Base-by-base conservation (phyloP, 2,888 invertebrate genomes). In the Eustalomyia histrio region DNA sequence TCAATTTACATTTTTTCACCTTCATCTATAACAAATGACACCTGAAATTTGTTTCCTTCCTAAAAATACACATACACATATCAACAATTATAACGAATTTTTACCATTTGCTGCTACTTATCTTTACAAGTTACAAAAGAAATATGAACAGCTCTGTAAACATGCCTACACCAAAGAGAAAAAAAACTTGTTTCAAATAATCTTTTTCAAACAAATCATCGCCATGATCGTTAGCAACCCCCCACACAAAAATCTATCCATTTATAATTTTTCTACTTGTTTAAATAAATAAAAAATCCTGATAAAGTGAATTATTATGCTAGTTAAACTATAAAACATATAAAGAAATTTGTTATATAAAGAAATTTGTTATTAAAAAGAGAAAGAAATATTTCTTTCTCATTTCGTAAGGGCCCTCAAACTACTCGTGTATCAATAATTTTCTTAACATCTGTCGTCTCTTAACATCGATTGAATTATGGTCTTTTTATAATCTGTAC, bases 291-390 rank as follows among this genome's bases (percentile, higher is more conserved):
- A 24, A 65, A 68, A 85, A 85, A 86, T 85, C 86, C 87, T 87
- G 86, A 86, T 87, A 86, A 86, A 86, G 85, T 87, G 84, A 84
- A 86, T 86, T 86, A 84, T 85, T 85, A 60, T 76, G 69, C 67
- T 75, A 60, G 18, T 1, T 29, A 29, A 7, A 29, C 7, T 29
- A 29, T 29, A 29, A 7, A 29, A 3, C 29, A 29, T 4, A 29
- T 7, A 24, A 3, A 24, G 2, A 24, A 5, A 53, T 53, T n/a
- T n/a, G n/a, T n/a, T n/a, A 43, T 12, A 14, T 43, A 14, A 14
- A 43, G 5, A n/a, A 47, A 47, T 47, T 47, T 47, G n/a, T 47
- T 14, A n/a, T 2, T n/a, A 14, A 47, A 47, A 47, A 47, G 43
- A 47, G 43, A 47, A n/a, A 47, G 43, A 47, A n/a, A 47, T 2